Evolutionary conservation across 2,797 vertebrate species (phyloP).

Genomic region (Pantherophis alleghaniensis): DNA sequence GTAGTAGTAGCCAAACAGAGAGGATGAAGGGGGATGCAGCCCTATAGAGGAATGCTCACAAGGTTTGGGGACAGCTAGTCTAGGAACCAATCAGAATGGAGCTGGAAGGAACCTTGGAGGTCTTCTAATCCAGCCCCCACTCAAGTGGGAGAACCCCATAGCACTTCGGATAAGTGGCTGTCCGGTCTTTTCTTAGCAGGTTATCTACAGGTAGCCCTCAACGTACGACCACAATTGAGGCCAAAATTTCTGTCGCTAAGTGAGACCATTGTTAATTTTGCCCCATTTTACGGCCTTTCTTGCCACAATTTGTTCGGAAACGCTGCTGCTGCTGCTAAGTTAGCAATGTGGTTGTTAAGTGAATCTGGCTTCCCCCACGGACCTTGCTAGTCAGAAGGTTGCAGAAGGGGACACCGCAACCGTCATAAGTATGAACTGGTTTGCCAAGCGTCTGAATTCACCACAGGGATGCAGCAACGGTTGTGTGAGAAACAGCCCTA

Average conservation of each 20-base stretch:
- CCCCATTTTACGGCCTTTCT: not conserved
- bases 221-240: not conserved
- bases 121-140: not conserved
- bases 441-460: too few relatives aligned
- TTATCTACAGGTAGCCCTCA: too few relatives aligned
- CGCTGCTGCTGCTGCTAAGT: rapidly evolving
- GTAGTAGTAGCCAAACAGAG: not conserved
- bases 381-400: not conserved
- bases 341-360: too few relatives aligned
- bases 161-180: not conserved
- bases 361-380: not conserved
- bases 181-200: not conserved
- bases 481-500: too few relatives aligned
- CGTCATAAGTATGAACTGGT: not conserved
- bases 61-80: not conserved
- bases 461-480: too few relatives aligned
- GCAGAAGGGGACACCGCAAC: not conserved
- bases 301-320: not conserved
- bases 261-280: not conserved
- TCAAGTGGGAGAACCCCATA: not conserved
- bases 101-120: not conserved
- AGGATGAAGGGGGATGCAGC: not conserved
- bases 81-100: not conserved
- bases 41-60: not conserved
- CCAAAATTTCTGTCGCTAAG: not conserved